Percentiles rank a stretch among this genome's conserved stretches.
phyloP scores from a whole-genome alignment of 2,888 invertebrate genomes.

The Melieria omissa region DNA sequence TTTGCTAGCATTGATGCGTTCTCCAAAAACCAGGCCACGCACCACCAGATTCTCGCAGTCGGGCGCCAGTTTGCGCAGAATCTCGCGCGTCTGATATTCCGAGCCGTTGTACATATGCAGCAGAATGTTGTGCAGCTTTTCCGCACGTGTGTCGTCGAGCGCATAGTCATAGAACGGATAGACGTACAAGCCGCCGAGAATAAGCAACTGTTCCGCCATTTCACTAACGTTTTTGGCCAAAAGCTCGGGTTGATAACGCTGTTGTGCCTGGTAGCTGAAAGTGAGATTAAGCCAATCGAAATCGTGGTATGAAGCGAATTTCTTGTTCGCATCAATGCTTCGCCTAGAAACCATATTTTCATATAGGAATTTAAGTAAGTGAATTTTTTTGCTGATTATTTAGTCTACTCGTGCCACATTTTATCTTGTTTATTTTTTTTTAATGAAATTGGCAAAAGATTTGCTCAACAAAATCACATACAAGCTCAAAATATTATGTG shows the following conservation, averaged over 20 bases:
- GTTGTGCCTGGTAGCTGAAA: slow-evolving; percentile 53
- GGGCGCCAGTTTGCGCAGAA: slow-evolving; percentile 54
- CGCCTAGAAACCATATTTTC: too few relatives aligned
- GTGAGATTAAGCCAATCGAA: slow-evolving; percentile 21
- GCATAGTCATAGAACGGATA: slow-evolving; percentile 49
- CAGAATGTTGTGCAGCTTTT: slow-evolving; percentile 56
- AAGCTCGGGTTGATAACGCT: slow-evolving; percentile 42
- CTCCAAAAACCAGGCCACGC: slow-evolving; percentile 55
- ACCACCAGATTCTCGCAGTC: slow-evolving; percentile 57
- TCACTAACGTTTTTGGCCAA: slow-evolving; percentile 47
- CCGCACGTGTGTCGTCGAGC: slow-evolving; percentile 46
- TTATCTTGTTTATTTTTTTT: too few relatives aligned
- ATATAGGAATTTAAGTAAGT: too few relatives aligned
- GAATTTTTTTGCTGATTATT: too few relatives aligned
- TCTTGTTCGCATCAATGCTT: too few relatives aligned
- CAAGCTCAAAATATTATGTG: too few relatives aligned
- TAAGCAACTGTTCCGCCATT: slow-evolving; percentile 53
- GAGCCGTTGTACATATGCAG: slow-evolving; percentile 53
- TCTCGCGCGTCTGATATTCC: slow-evolving; percentile 56
- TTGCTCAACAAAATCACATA: too few relatives aligned
- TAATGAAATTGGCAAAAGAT: too few relatives aligned
- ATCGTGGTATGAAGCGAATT: not conserved
- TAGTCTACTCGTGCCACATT: too few relatives aligned
- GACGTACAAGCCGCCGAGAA: slow-evolving; percentile 55
- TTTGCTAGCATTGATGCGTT: slow-evolving; percentile 50